Evolutionary conservation across 2,888 invertebrate genomes (phyloP).

Genomic region (Cephus nigrinus): DNA sequence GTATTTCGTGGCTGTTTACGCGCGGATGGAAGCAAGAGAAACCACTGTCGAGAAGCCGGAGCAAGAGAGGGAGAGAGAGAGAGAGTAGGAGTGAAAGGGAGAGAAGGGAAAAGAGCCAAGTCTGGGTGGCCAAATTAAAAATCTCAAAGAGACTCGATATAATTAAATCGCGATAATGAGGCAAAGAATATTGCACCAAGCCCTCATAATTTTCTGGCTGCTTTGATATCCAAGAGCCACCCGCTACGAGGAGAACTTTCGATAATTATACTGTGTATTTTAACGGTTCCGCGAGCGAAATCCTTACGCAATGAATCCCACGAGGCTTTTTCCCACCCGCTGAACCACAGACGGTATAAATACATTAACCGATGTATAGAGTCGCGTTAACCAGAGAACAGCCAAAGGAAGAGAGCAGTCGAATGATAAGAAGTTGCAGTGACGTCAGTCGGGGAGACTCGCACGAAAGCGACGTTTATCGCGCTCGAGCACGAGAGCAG

Average conservation of each 20-base stretch:
- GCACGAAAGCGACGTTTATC: conserved; percentile 57
- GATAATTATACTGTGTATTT: conserved; percentile 42
- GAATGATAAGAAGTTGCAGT: neutral
- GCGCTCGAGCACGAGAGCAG: conserved; percentile 59
- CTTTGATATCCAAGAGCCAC: conserved; percentile 45
- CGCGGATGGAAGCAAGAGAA: conserved; percentile 20
- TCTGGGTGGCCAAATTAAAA: conserved; percentile 47
- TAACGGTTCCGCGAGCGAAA: conserved; percentile 11
- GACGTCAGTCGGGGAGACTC: conserved; percentile 35
- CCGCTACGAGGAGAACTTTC: conserved; percentile 40
- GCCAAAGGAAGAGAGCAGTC: too few species aligned
- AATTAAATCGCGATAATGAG: conserved; percentile 60
- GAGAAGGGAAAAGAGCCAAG: conserved; percentile 4
- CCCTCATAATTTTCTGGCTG: conserved; percentile 49
- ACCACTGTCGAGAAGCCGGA: too few species aligned
- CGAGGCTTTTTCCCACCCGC: too few species aligned
- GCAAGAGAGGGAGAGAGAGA: too few species aligned
- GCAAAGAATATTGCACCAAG: conserved; percentile 51
- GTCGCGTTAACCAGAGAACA: too few species aligned
- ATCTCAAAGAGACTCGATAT: conserved; percentile 56
- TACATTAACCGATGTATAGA: too few species aligned
- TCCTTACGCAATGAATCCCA: too few species aligned
- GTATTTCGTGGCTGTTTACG: conserved; percentile 40
- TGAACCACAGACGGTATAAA: too few species aligned
- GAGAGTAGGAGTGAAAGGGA: too few species aligned